phyloP scores from a whole-genome alignment of 2,888 invertebrate species.

The Cataglyphis altisquamis region DNA sequence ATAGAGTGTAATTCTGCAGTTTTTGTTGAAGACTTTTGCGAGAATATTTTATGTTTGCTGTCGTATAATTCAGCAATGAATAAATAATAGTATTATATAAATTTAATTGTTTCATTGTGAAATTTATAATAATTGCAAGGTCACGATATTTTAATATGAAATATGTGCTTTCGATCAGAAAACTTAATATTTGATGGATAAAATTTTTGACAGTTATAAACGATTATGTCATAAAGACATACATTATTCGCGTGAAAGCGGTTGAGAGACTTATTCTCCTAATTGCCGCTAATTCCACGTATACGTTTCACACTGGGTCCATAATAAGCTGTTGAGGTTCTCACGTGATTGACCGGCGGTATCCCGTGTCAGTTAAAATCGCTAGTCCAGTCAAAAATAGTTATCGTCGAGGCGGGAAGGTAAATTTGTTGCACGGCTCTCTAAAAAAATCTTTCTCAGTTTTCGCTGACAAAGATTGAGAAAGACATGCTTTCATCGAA shows the following conservation, averaged over 20 bases:
- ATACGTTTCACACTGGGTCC: neutral
- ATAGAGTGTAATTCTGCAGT: neutral
- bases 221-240: neutral
- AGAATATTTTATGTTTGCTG: neutral
- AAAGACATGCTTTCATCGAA: slow-evolving; percentile 15
- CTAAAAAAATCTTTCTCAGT: neutral
- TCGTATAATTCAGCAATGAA: neutral
- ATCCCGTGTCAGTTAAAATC: slow-evolving; percentile 13
- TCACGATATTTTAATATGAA: neutral
- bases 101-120: neutral
- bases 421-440: neutral
- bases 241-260: neutral
- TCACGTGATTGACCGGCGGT: neutral
- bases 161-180: neutral
- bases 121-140: slow-evolving; percentile 6
- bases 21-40: neutral
- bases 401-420: neutral
- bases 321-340: neutral
- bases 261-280: neutral
- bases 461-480: neutral
- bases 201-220: neutral
- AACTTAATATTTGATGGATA: neutral
- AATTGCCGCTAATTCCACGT: neutral
- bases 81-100: neutral
- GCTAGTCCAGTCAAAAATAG: neutral